phyloP scores from a whole-genome alignment of 2,888 invertebrate genomes.

The Polymixis flavicincta region DNA sequence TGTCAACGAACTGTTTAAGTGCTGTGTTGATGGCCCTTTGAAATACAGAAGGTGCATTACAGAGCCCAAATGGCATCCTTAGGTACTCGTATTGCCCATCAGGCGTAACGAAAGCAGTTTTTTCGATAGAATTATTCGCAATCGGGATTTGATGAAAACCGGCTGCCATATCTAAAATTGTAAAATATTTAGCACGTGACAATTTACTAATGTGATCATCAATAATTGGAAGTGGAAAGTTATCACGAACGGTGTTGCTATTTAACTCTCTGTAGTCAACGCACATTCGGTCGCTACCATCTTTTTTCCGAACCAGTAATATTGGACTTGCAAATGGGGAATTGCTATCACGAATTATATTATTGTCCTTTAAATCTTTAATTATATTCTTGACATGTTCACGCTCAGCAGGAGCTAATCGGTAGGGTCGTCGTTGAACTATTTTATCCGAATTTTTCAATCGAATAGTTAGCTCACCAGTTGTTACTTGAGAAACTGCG shows the following conservation, averaged over 20 bases:
- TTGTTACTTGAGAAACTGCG: background rate
- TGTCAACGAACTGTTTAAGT: background rate
- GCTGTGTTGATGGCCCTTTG: conserved; percentile 6
- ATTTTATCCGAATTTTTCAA: background rate
- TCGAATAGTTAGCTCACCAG: background rate
- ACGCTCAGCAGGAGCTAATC: background rate
- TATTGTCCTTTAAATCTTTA: background rate
- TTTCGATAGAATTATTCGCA: background rate
- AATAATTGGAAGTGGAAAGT: background rate
- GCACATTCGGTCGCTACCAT: background rate
- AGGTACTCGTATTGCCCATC: background rate
- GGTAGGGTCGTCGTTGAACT: background rate
- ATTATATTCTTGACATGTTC: background rate
- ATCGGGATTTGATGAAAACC: background rate
- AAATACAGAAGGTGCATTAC: background rate
- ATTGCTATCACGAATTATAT: background rate
- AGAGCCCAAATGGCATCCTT: background rate
- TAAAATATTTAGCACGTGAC: background rate
- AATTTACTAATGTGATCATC: background rate
- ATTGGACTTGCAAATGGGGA: background rate
- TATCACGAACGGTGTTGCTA: background rate
- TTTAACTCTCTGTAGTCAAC: background rate
- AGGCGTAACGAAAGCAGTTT: background rate
- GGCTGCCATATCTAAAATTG: background rate
- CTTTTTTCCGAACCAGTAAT: background rate